phyloP scores from a whole-genome alignment of 2,888 invertebrate genomes.

The Pachliopta kotzebuea region DNA sequence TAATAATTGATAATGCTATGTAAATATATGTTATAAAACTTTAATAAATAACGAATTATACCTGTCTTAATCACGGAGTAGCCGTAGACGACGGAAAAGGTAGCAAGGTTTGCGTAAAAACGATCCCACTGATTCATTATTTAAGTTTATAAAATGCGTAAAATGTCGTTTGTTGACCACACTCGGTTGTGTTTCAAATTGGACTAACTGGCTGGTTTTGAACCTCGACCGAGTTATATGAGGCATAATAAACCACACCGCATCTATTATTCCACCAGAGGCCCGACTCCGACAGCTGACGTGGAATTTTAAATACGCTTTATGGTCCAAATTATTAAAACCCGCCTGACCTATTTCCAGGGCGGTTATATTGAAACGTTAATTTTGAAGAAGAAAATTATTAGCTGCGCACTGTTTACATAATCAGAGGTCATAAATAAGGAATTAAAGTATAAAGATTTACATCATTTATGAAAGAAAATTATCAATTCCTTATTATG shows the following conservation, averaged over 20 bases:
- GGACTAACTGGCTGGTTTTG: conserved; percentile 63
- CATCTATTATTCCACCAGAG: conserved; percentile 69
- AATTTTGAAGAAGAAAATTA: conserved; percentile 52
- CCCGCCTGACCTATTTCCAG: conserved; percentile 63
- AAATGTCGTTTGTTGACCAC: conserved; percentile 52
- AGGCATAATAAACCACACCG: conserved; percentile 74
- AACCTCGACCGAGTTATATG: conserved; percentile 69
- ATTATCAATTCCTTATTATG: not conserved
- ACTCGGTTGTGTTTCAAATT: conserved; percentile 73
- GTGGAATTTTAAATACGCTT: conserved; percentile 69
- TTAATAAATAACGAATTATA: not conserved
- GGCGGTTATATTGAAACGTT: conserved; percentile 43
- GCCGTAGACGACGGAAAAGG: not conserved
- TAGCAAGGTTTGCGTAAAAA: conserved; percentile 24
- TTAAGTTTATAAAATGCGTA: conserved; percentile 37
- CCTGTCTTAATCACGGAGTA: not conserved
- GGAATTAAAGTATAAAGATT: not conserved
- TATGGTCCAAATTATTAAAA: conserved; percentile 60
- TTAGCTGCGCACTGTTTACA: conserved; percentile 34
- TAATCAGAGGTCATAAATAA: not conserved
- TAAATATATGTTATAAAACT: no score
- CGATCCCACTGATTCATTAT: conserved; percentile 30
- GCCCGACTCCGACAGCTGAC: conserved; percentile 63
- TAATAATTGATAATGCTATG: no score
- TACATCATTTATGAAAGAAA: no score